phyloP scores from a whole-genome alignment of 2,113 vertebrate species.

The Scolopax mira region DNA sequence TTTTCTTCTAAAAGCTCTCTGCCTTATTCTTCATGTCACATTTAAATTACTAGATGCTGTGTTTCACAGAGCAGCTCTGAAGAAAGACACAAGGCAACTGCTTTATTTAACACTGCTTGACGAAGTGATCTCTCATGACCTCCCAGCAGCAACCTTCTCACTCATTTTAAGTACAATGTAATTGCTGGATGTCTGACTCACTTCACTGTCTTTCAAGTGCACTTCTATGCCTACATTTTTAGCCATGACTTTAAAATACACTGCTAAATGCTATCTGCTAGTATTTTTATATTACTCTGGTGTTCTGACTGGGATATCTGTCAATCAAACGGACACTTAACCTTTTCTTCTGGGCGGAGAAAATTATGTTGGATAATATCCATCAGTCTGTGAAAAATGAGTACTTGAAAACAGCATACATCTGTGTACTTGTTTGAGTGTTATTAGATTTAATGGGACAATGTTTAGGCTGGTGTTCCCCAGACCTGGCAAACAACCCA shows the following conservation, averaged over 20 bases:
- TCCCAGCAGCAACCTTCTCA: conserved; percentile 24
- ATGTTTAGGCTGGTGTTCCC: neutral
- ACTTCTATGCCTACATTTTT: conserved; percentile 10
- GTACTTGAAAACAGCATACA: neutral
- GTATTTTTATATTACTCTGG: neutral
- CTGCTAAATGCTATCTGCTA: neutral
- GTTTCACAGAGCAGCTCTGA: neutral
- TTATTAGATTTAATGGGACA: neutral
- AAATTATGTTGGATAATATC: neutral
- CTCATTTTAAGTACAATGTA: conserved; percentile 34
- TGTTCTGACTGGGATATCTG: neutral
- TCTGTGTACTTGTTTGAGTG: neutral
- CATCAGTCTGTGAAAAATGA: neutral
- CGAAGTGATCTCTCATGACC: conserved; percentile 33
- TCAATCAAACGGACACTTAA: conserved; percentile 11
- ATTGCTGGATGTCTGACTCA: conserved; percentile 44
- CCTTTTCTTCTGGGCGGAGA: neutral
- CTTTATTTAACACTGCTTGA: conserved; percentile 47
- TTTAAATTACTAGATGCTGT: conserved; percentile 13
- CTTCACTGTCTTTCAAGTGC: neutral
- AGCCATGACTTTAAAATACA: conserved; percentile 17
- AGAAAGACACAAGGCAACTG: conserved; percentile 4
- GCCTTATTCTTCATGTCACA: neutral
- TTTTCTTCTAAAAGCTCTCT: neutral
- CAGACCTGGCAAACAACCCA: neutral